A percentile compares a stretch with the other conserved stretches of the same genome.
phyloP scores from a whole-genome alignment of 1,140 invertebrate genomes.

The Episyrphus balteatus region DNA sequence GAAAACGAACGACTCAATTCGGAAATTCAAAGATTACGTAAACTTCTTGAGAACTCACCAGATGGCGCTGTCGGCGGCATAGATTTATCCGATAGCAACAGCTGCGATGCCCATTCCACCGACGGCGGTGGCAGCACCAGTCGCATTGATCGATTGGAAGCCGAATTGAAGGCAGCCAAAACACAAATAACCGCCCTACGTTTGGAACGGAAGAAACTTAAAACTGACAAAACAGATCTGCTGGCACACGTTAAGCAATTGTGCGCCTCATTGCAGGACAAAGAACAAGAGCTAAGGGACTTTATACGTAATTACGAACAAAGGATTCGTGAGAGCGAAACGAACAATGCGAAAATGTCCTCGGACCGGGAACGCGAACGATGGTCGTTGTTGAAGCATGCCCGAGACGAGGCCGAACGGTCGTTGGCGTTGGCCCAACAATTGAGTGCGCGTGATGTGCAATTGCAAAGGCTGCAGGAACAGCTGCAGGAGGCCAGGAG shows the following conservation, averaged over 20 bases:
- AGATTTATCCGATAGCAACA: slow-evolving; percentile 20
- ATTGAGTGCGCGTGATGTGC: slow-evolving; percentile 71
- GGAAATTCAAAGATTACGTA: slow-evolving; percentile 50
- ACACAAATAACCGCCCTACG: slow-evolving; percentile 58
- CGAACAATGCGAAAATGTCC: slow-evolving; percentile 55
- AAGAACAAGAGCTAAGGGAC: slow-evolving; percentile 83
- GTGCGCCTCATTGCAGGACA: slow-evolving; percentile 85
- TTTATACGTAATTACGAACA: slow-evolving; percentile 92
- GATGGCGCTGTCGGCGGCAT: slow-evolving; percentile 33
- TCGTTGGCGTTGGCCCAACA: slow-evolving; percentile 75
- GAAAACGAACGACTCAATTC: slow-evolving; percentile 57
- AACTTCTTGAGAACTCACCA: slow-evolving; percentile 39
- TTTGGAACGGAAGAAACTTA: slow-evolving; percentile 78
- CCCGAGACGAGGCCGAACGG: slow-evolving; percentile 78
- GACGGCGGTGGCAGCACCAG: slow-evolving; percentile 15
- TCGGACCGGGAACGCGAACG: slow-evolving; percentile 79
- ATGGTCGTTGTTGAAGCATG: slow-evolving; percentile 76
- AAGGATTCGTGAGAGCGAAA: slow-evolving; percentile 40
- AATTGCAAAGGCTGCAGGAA: slow-evolving; percentile 70
- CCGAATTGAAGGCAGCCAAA: slow-evolving; percentile 47
- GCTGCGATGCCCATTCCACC: slow-evolving; percentile 8
- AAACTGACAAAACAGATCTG: slow-evolving; percentile 88
- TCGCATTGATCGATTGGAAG: slow-evolving; percentile 39
- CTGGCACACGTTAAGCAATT: slow-evolving; percentile 91
- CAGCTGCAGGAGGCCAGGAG: slow-evolving; percentile 67